Evolutionary conservation across 2,888 invertebrate genomes (phyloP).

Genomic region (Philonicus albiceps): DNA sequence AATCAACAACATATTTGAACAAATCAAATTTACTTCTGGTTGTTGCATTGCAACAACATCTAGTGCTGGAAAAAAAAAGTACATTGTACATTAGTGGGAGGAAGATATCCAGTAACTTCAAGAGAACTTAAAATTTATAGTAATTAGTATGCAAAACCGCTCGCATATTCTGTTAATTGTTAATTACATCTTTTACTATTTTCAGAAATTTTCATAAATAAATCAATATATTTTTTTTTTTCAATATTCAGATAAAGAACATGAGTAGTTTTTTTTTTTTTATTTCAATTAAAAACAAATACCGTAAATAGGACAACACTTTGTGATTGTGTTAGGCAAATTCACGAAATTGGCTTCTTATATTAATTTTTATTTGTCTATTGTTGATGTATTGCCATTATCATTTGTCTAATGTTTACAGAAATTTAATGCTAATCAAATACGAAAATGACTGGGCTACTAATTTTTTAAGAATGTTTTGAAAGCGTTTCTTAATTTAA

Average conservation of each 20-base stretch:
- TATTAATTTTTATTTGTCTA: background rate
- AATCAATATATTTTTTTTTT: background rate
- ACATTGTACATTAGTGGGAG: background rate
- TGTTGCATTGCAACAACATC: slow-evolving; percentile 43
- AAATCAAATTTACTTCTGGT: slow-evolving; percentile 42
- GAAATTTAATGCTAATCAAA: no score
- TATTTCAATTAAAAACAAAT: background rate
- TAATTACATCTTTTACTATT: background rate
- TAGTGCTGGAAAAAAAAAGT: background rate
- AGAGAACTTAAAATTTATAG: background rate
- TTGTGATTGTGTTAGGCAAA: background rate
- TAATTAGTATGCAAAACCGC: slow-evolving; percentile 2
- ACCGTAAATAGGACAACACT: background rate
- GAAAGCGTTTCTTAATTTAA: no score
- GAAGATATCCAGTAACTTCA: background rate
- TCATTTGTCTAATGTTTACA: no score
- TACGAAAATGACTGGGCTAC: no score
- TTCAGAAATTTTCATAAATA: background rate
- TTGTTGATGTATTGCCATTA: no score
- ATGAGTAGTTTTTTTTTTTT: background rate
- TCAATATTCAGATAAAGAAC: background rate
- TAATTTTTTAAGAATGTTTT: no score
- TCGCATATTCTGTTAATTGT: background rate
- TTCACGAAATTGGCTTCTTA: background rate
- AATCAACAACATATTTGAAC: slow-evolving; percentile 44